These are phyloP conservation scores for Poecilus cupreus DNA, from an alignment of 2,888 invertebrate species.

Conservation along the genomic window DNA sequence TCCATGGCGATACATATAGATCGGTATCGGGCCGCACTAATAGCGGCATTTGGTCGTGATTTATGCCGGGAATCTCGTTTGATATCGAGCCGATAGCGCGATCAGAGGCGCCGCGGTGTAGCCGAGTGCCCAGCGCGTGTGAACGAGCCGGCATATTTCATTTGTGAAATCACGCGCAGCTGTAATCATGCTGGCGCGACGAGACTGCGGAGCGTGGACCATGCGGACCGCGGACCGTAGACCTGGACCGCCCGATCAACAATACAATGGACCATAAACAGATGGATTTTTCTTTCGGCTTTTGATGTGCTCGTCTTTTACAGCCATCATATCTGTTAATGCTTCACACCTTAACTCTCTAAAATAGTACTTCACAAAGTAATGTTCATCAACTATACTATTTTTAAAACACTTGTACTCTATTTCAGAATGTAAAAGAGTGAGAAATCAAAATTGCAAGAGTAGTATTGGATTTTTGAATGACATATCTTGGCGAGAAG, in stretches of 20 bases:
- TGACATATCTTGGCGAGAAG: too few species aligned
- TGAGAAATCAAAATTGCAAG: too few species aligned
- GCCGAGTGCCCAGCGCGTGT: slow-evolving; percentile 63
- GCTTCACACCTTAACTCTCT: background rate
- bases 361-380: background rate
- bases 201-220: background rate
- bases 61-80: slow-evolving; percentile 66
- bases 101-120: slow-evolving; percentile 66
- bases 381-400: too few species aligned
- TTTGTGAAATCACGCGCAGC: slow-evolving; percentile 56
- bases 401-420: too few species aligned
- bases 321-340: background rate
- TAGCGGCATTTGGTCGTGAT: slow-evolving; percentile 64
- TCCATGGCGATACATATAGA: slow-evolving; percentile 65
- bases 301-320: background rate
- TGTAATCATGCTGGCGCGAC: slow-evolving; percentile 4
- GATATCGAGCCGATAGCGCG: slow-evolving; percentile 66
- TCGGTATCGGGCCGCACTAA: slow-evolving; percentile 65
- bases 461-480: too few species aligned
- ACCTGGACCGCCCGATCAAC: slow-evolving; percentile 26
- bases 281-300: background rate
- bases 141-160: slow-evolving; percentile 62
- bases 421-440: too few species aligned
- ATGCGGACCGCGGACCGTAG: background rate
- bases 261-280: slow-evolving; percentile 54